A percentile compares a stretch with the other conserved stretches of the same genome.
phyloP scores from a whole-genome alignment of 2,888 invertebrate species.

The Steinernema hermaphroditum region DNA sequence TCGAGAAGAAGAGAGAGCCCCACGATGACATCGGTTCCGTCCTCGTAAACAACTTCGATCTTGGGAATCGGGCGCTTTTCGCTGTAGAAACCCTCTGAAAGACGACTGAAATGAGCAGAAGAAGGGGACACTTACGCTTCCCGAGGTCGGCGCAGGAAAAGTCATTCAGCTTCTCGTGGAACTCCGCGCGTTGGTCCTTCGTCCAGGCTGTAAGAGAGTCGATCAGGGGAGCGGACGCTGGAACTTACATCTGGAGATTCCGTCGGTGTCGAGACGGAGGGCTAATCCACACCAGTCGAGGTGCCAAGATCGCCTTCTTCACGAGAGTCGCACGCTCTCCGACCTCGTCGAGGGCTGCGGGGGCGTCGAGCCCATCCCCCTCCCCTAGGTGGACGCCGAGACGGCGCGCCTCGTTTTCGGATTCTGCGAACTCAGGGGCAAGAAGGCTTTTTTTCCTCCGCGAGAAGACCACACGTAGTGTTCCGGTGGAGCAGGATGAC shows the following conservation, averaged over 20 bases:
- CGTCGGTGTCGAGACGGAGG: not conserved
- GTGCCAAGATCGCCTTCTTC: not conserved
- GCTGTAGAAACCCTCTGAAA: not conserved
- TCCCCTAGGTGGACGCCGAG: too few species aligned
- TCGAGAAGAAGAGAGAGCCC: not conserved
- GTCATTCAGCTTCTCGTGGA: not conserved
- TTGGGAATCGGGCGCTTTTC: not conserved
- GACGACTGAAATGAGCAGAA: not conserved
- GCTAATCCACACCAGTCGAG: not conserved
- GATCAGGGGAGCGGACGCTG: not conserved
- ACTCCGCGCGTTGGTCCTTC: not conserved
- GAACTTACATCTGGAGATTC: not conserved
- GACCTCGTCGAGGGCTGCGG: too few species aligned
- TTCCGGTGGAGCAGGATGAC: too few species aligned
- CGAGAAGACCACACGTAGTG: too few species aligned
- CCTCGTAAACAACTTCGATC: not conserved
- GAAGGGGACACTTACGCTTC: not conserved
- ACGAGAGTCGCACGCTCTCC: not conserved
- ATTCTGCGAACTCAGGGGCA: too few species aligned
- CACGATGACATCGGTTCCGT: not conserved
- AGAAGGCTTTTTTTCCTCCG: too few species aligned
- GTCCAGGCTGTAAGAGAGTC: not conserved
- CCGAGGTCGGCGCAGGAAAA: not conserved
- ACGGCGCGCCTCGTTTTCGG: too few species aligned
- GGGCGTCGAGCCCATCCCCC: too few species aligned